Percentiles rank a stretch among this genome's conserved stretches.
These are phyloP conservation scores for Andricus quercusramuli DNA, from an alignment of 2,888 invertebrate species.

Conservation along the genomic window DNA sequence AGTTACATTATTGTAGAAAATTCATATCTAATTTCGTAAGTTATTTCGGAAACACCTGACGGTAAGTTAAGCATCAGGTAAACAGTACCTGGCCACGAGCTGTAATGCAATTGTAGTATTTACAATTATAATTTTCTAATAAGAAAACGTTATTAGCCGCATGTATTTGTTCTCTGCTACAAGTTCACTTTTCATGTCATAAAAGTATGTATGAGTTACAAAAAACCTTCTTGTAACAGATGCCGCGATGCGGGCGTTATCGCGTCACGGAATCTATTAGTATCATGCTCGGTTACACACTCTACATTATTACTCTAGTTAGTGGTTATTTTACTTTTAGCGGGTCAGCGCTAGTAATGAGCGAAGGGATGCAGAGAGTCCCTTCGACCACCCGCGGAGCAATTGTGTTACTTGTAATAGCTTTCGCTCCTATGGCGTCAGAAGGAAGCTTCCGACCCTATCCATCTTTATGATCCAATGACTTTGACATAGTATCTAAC, in stretches of 20 bases:
- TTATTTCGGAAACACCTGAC: too few relatives aligned
- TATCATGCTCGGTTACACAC: constrained; percentile 63
- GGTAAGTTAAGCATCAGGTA: too few relatives aligned
- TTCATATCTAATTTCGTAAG: too few relatives aligned
- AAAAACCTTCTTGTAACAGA: constrained; percentile 60
- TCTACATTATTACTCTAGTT: constrained; percentile 67
- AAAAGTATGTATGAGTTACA: constrained; percentile 4
- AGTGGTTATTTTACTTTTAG: constrained; percentile 71
- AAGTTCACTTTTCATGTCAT: constrained; percentile 21
- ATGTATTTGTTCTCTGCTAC: background rate
- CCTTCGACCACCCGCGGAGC: constrained; percentile 66
- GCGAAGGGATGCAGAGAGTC: constrained; percentile 40
- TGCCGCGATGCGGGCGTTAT: constrained; percentile 76
- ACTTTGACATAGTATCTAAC: constrained; percentile 55
- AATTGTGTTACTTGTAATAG: constrained; percentile 68
- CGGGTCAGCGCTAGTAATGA: constrained; percentile 52
- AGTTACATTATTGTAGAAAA: too few relatives aligned
- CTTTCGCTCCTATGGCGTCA: constrained; percentile 59
- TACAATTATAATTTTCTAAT: background rate
- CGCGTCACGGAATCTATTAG: constrained; percentile 67
- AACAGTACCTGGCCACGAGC: too few relatives aligned
- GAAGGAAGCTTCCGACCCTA: constrained; percentile 48
- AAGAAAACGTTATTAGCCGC: constrained; percentile 34
- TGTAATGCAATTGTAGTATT: background rate
- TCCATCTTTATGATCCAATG: background rate